Evolutionary conservation across 1,140 invertebrate species (phyloP).

Genomic region (Zaprionus camerounensis): DNA sequence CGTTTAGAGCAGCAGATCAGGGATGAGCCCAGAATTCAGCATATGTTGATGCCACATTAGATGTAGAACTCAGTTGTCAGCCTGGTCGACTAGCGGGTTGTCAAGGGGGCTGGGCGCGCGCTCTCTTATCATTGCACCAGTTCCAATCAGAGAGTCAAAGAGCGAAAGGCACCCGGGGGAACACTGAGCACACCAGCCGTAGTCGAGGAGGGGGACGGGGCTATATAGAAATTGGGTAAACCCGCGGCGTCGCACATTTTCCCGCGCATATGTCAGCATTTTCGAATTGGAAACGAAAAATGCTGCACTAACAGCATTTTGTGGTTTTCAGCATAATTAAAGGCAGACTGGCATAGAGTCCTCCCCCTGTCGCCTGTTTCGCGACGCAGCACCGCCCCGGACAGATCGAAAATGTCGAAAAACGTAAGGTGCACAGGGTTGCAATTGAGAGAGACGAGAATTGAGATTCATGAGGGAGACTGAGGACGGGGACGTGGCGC

Average conservation of each 20-base stretch:
- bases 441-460: conserved; percentile 47
- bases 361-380: background rate
- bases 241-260: conserved; percentile 59
- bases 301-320: conserved; percentile 81
- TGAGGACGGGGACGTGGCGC: conserved; percentile 6
- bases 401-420: conserved; percentile 84
- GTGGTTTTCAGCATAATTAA: conserved; percentile 83
- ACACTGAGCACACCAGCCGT: conserved; percentile 16
- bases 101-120: conserved; percentile 23
- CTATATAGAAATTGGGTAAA: conserved; percentile 7
- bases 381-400: conserved; percentile 59
- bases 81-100: conserved; percentile 5
- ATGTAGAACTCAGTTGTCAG: conserved; percentile 83
- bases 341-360: conserved; percentile 61
- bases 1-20: conserved; percentile 9
- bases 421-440: conserved; percentile 80
- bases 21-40: conserved; percentile 58
- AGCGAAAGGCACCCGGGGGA: conserved; percentile 72
- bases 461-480: conserved; percentile 58
- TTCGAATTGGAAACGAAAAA: conserved; percentile 78
- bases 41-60: conserved; percentile 84
- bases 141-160: conserved; percentile 83
- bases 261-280: conserved; percentile 81
- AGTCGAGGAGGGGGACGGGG: background rate
- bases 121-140: conserved; percentile 61